A percentile compares a stretch with the other conserved stretches of the same genome.
These are phyloP conservation scores for Cabera pusaria DNA, from an alignment of 2,888 invertebrate species.

Conservation along the genomic window DNA sequence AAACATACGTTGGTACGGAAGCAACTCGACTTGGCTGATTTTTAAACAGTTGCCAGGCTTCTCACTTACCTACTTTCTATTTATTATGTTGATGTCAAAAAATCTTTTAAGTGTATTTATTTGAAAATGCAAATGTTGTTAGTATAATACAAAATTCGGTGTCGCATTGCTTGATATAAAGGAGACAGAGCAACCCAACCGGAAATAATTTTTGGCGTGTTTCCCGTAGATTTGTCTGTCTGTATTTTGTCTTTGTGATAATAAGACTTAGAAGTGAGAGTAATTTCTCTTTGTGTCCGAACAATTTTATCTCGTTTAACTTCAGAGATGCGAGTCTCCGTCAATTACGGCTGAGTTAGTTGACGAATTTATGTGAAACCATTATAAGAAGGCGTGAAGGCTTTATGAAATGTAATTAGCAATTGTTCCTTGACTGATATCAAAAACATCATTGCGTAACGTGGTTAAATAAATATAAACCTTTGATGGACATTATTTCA, in stretches of 20 bases:
- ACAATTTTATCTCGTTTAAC: conserved; percentile 71
- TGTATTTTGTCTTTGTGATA: conserved; percentile 65
- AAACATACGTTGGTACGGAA: too few species aligned
- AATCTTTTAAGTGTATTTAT: too few species aligned
- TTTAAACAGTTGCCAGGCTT: too few species aligned
- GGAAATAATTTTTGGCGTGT: conserved; percentile 45
- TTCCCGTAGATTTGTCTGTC: conserved; percentile 41
- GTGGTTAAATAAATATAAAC: too few species aligned
- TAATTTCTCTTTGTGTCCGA: conserved; percentile 64
- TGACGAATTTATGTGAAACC: conserved; percentile 6
- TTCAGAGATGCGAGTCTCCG: conserved; percentile 54
- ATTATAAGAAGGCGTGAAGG: neutral
- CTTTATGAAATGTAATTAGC: too few species aligned
- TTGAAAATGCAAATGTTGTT: neutral
- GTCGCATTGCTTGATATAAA: conserved; percentile 1
- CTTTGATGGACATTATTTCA: too few species aligned
- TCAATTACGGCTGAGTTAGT: conserved; percentile 44
- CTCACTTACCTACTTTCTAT: too few species aligned
- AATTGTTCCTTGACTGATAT: too few species aligned
- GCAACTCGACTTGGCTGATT: too few species aligned
- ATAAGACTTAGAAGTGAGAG: conserved; percentile 60
- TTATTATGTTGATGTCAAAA: too few species aligned
- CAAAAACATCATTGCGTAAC: too few species aligned
- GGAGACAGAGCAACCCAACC: conserved; percentile 21
- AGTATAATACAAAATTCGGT: too few species aligned